Evolutionary conservation across 2,888 invertebrate species (phyloP), one percentile per base, ranked within the genome.

Genomic region (Eledone cirrhosa): DNA sequence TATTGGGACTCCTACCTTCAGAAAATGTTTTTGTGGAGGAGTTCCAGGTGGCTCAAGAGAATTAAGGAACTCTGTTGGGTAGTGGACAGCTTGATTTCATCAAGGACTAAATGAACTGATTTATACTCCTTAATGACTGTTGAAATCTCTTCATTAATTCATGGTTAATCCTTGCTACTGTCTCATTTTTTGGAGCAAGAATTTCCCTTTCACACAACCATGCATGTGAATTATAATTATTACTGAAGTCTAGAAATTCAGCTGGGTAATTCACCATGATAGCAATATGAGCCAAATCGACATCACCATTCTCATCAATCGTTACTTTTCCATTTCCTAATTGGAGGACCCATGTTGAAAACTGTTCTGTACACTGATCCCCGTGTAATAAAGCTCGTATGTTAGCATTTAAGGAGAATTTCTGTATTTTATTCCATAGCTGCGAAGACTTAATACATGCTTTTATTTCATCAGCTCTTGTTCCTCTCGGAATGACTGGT

Each of bases 21-120:
- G 63, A 63, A 63, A 24, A n/a, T 7, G 63, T n/a, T 63, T n/a
- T 63, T 63, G 63, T 63, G 63, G 63, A n/a, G 63, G 63, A 63
- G 11, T 24, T n/a, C 63, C 63, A 63, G 63, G 63, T 63, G 63
- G 63, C 24, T 63, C n/a, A 63, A 63, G 63, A 24, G 63, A n/a
- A 24, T 63, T 63, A n/a, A 24, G 24, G 24, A 63, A 63, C 24
- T 63, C 63, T n/a, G 63, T 24, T n/a, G 63, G 63, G 24, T 63
- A 63, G 11, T 63, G 63, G 24, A 63, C 63, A 63, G 24, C 24
- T 63, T n/a, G 22, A n/a, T 24, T 63, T n/a, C 63, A 63, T 63
- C 63, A 11, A 24, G 22, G 24, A 24, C 24, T n/a, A 11, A n/a
- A 63, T 63, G 5, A 22, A 63, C 63, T n/a, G 63, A 24, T 63